Conservation (phyloP, 2,888 invertebrate genomes). For the Perdita meconis region DNA sequence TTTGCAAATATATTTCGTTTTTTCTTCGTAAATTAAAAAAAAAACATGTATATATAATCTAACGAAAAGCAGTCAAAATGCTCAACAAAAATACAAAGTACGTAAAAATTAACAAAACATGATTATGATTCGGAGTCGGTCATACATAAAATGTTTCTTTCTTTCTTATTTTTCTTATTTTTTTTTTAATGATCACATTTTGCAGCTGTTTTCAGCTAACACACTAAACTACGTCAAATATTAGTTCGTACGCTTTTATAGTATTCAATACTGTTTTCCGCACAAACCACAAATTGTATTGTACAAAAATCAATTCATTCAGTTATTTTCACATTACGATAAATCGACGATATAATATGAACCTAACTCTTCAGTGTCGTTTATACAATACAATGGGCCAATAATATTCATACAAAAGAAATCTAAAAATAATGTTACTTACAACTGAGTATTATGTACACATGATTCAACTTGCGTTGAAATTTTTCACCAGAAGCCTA, state of each 20-base stretch:
- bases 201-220: neutral
- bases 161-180: neutral
- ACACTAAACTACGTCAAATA: conserved; percentile 6
- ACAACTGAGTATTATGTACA: conserved; percentile 50
- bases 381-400: conserved; percentile 8
- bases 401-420: conserved; percentile 32
- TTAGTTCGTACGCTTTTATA: conserved; percentile 9
- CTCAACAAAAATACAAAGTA: conserved; percentile 5
- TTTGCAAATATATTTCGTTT: neutral
- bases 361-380: conserved; percentile 3
- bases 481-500: neutral
- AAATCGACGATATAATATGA: conserved; percentile 16
- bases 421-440: conserved; percentile 45
- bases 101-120: conserved; percentile 4
- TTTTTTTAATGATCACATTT: conserved; percentile 38
- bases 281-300: conserved; percentile 11
- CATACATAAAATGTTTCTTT: conserved; percentile 10
- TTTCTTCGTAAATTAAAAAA: conserved; percentile 20
- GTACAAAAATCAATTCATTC: conserved; percentile 28
- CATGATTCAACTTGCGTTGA: neutral
- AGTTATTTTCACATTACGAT: neutral
- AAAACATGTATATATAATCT: neutral
- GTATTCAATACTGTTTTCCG: conserved; percentile 35
- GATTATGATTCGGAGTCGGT: neutral
- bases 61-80: conserved; percentile 10